A percentile compares a stretch with the other conserved stretches of the same genome.
These are phyloP conservation scores for rabbit (Oryctolagus cuniculus) DNA, from an alignment of 2,113 vertebrate genomes.

Conservation along the genomic window mOryCun1.1 NC_091453.1:51915501-51916000, in stretches of 20 bases:
- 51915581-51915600: slow-evolving; percentile 56
- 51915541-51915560: neutral
- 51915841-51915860: neutral
- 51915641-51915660: neutral
- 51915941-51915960: neutral
- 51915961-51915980: slow-evolving; percentile 39
- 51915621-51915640: slow-evolving; percentile 11
- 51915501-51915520: too few species aligned
- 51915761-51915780: slow-evolving; percentile 24
- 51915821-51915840: slow-evolving; percentile 17
- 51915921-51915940: neutral
- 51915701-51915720: slow-evolving; percentile 18
- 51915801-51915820: slow-evolving; percentile 40
- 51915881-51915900: neutral
- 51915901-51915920: neutral
- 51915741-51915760: slow-evolving; percentile 48
- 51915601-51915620: slow-evolving; percentile 22
- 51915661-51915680: slow-evolving; percentile 12
- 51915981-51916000: slow-evolving; percentile 42
- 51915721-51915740: neutral
- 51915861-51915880: neutral
- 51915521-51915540: too few species aligned
- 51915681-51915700: slow-evolving; percentile 29
- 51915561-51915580: neutral
- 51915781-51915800: neutral